Conservation (phyloP, 1,140 invertebrate genomes). For the Cotesia vestalis region DNA sequence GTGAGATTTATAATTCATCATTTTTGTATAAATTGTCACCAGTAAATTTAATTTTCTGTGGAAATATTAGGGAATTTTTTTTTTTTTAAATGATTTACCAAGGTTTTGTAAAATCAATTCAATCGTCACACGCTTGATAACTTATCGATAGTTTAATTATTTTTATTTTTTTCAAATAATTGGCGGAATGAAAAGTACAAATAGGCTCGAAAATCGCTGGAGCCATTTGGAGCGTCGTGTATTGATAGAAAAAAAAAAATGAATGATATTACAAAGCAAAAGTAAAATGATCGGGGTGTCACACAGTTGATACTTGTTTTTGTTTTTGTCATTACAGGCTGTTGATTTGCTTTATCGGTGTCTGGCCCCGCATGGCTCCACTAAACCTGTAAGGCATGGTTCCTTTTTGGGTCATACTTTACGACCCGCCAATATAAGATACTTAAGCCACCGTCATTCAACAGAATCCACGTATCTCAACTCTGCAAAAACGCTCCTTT, state of each 20-base stretch:
- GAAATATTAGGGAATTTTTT: too few species aligned
- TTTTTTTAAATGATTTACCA: too few species aligned
- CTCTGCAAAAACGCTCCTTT: constrained; percentile 30
- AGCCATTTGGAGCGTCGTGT: constrained; percentile 29
- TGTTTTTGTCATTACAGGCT: constrained; percentile 65
- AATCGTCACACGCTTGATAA: too few species aligned
- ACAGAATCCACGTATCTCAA: constrained; percentile 31
- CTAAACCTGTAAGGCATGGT: constrained; percentile 67
- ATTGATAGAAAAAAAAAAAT: constrained; percentile 32
- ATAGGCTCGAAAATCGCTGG: constrained; percentile 13
- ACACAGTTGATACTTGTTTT: constrained; percentile 62
- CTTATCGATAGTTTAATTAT: too few species aligned
- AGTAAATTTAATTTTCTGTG: too few species aligned
- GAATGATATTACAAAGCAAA: constrained; percentile 41
- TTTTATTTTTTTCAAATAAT: neutral
- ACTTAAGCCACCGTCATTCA: constrained; percentile 32
- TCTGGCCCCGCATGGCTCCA: constrained; percentile 67
- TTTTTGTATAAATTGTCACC: too few species aligned
- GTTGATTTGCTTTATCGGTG: constrained; percentile 67
- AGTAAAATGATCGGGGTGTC: constrained; percentile 45
- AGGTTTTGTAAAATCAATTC: too few species aligned
- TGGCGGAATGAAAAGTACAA: constrained; percentile 15
- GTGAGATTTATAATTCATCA: too few species aligned
- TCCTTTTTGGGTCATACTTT: constrained; percentile 59
- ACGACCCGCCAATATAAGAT: constrained; percentile 34